Base-by-base conservation (phyloP, 2,113 vertebrate genomes). In the Phalacrocorax brasilianus region DNA sequence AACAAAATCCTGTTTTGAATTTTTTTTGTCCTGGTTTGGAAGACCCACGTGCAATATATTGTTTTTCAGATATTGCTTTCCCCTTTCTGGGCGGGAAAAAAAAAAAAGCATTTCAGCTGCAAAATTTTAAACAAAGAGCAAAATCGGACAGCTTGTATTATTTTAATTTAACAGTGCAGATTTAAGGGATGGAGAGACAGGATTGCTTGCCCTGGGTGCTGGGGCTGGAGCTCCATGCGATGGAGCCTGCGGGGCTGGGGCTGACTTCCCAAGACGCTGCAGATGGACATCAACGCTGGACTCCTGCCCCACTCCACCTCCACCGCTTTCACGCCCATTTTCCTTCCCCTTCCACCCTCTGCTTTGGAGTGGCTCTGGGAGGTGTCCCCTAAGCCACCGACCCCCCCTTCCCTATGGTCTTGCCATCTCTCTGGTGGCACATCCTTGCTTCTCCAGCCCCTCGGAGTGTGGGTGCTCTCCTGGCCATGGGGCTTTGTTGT, bases 401-500 rank as follows among this genome's bases (percentile, higher is more conserved):
- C 53, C 16, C 53, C 30, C 30, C 14, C 35, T 56, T 56, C 42
- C n/a, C 27, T 27, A 6, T 6, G 9, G 38, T 68, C 40, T 68
- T 91, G 33, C 61, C 30, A 3, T 58, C 49, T 4, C 33, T 33
- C 49, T 18, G 33, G 38, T 83, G 44, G 40, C 32, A 26, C 6
- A 1, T 52, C 49, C 32, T n/a, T 5, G 3, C 28, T 72, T 58
- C 42, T 83, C 24, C 21, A 8, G 28, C 45, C 58, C 33, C 17
- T 52, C 47, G 65, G 28, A 21, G 45, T 26, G 33, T 30, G n/a
- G 38, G 14, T 26, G 33, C 38, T 18, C 26, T 45, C 24, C 66
- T 72, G 50, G 20, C n/a, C 11, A 1, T 1, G 3, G 11, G 9
- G 6, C 6, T 52, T 71, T n/a, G 83, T 50, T 2, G 1, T 6